phyloP scores from a whole-genome alignment of 2,797 vertebrate species.

The Dallia pectoralis region DNA sequence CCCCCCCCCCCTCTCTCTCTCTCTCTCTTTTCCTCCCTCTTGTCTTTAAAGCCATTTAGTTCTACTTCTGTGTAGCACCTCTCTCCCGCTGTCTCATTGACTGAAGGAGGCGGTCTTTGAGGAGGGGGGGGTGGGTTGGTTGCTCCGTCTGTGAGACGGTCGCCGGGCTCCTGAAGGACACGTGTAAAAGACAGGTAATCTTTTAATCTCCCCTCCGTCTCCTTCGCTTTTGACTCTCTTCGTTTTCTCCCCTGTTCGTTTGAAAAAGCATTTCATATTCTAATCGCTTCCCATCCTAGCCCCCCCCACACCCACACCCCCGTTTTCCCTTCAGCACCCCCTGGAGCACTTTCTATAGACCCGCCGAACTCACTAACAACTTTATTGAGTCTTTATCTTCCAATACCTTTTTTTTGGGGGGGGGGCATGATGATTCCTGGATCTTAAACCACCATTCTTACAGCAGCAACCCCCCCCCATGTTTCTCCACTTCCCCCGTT shows the following conservation, averaged over 20 bases:
- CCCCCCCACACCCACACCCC: too few species aligned
- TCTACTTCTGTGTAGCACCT: not conserved
- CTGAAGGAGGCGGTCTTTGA: slow-evolving; percentile 39
- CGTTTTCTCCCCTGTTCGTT: slow-evolving; percentile 48
- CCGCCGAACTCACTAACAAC: slow-evolving; percentile 72
- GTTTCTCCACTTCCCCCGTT: slow-evolving; percentile 22
- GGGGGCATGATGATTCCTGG: slow-evolving; percentile 28
- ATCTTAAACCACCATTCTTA: slow-evolving; percentile 62
- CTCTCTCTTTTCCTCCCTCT: slow-evolving; percentile 16
- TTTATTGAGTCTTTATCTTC: slow-evolving; percentile 71
- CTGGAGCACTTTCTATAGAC: slow-evolving; percentile 63
- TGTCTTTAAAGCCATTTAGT: not conserved
- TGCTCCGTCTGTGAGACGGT: slow-evolving; percentile 46
- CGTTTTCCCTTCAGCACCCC: slow-evolving; percentile 14
- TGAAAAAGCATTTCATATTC: slow-evolving; percentile 74
- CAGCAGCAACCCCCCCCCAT: slow-evolving; percentile 34
- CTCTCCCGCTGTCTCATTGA: slow-evolving; percentile 38
- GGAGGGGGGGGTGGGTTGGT: slow-evolving; percentile 32
- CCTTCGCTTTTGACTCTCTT: slow-evolving; percentile 55
- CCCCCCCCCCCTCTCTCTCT: too few species aligned
- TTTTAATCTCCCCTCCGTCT: slow-evolving; percentile 75
- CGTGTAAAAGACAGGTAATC: slow-evolving; percentile 69
- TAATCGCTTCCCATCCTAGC: slow-evolving; percentile 55
- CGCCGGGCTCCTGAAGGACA: slow-evolving; percentile 61
- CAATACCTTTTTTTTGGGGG: slow-evolving; percentile 6